A percentile compares a stretch with the other conserved stretches of the same genome.
Conservation (phyloP, 2,888 invertebrate species). For the Papilio protenor region DNA sequence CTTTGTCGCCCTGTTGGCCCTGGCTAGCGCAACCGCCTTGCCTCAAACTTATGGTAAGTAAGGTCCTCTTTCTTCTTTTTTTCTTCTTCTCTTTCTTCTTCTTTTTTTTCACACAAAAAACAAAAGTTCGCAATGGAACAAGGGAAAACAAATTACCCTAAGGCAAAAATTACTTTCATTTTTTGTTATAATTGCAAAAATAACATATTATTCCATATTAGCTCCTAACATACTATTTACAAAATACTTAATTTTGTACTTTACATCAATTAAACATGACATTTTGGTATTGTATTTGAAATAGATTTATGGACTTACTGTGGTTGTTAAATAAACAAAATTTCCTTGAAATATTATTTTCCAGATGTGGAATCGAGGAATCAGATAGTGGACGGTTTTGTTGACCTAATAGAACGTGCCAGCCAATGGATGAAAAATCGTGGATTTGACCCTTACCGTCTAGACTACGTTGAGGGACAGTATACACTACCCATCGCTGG, state of each 20-base stretch:
- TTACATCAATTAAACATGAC: too few species aligned
- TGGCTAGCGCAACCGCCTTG: constrained; percentile 35
- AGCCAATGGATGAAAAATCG: not conserved
- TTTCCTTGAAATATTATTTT: too few species aligned
- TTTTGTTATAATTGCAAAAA: too few species aligned
- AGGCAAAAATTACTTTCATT: too few species aligned
- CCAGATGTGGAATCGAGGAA: constrained; percentile 14
- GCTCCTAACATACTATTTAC: not conserved
- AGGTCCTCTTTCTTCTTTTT: not conserved
- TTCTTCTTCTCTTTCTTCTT: too few species aligned
- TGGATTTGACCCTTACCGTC: not conserved
- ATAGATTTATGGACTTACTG: too few species aligned
- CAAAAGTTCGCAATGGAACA: too few species aligned
- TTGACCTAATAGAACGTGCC: not conserved
- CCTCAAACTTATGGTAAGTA: constrained; percentile 15
- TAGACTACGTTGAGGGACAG: not conserved
- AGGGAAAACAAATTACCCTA: too few species aligned
- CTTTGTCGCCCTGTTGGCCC: constrained; percentile 28
- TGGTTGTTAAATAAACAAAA: not conserved
- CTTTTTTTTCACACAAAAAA: not conserved
- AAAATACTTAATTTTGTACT: not conserved
- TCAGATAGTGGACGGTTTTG: not conserved
- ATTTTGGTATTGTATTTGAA: too few species aligned
- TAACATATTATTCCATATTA: too few species aligned
- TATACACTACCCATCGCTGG: constrained; percentile 4